Percentiles rank a stretch among this genome's conserved stretches.
Evolutionary conservation across 1,140 invertebrate genomes (phyloP).

Genomic region (Streblospio benedicti): DNA sequence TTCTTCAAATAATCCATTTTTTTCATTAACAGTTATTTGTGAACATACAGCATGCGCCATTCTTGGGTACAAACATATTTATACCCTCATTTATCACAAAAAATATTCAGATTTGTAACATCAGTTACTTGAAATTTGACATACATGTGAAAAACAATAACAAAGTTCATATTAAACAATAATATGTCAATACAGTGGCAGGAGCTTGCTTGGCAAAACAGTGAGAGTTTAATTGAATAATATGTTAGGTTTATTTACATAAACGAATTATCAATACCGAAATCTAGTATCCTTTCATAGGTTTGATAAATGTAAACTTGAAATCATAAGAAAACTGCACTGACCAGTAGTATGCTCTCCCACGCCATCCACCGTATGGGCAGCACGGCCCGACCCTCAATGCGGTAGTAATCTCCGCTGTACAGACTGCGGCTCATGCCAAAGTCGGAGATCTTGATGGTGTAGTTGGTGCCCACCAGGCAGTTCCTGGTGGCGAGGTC

Average conservation of each 20-base stretch:
- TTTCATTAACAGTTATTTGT: neutral
- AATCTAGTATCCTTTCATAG: neutral
- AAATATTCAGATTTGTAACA: neutral
- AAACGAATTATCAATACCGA: neutral
- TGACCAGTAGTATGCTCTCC: constrained; percentile 59
- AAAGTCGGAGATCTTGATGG: constrained; percentile 84
- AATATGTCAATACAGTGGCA: neutral
- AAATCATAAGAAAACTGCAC: neutral
- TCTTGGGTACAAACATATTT: neutral
- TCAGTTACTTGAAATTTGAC: neutral
- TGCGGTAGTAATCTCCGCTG: constrained; percentile 46
- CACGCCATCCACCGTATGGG: constrained; percentile 84
- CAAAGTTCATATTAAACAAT: neutral
- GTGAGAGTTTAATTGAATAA: neutral
- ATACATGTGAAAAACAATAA: neutral
- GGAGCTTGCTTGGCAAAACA: neutral
- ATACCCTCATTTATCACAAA: neutral
- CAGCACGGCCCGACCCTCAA: constrained; percentile 68
- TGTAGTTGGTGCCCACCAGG: constrained; percentile 71
- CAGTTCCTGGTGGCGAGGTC: constrained; percentile 74
- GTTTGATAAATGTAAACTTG: neutral
- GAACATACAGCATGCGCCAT: neutral
- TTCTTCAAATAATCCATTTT: neutral
- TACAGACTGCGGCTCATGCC: constrained; percentile 67
- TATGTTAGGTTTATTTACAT: neutral